Evolutionary conservation across 2,888 invertebrate genomes (phyloP), one percentile per base, ranked within the genome.

Genomic region (Gymnosoma rotundatum): DNA sequence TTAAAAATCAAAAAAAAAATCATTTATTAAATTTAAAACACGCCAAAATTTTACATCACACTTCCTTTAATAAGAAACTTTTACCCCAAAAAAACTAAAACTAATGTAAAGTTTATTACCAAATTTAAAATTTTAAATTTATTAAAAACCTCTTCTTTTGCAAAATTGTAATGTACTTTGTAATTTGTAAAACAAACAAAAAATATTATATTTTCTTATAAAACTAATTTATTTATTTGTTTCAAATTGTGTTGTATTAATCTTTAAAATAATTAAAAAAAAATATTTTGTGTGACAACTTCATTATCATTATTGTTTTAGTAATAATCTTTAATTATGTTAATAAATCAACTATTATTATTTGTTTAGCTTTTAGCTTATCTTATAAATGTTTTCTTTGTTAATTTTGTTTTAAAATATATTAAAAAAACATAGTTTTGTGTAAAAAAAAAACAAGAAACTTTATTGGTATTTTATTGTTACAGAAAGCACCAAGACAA

Each of bases 371-470:
- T 73, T 78, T 79, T 83, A 85, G 74, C 61, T 72, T 80, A 80
- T 66, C 66, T 72, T 80, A 75, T 76, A 81, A 84, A 81, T 84
- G 84, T 81, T 84, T 84, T 74, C 84, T 78, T 84, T 84, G 84
- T 84, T 84, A 84, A 81, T 78, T 73, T 81, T 81, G 78, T 78
- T 83, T 81, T 74, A 60, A 79, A 83, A 78, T 83, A 85, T 86
- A 83, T 81, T 64, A 69, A 72, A 83, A 76, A 78, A 83, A 86
- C 83, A 78, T 83, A 86, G 82, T 83, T 86, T 75, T 83, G 78
- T 83, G 82, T 78, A 81, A 81, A 83, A 83, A 81, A 63, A 86
- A 80, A 85, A 86, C 74, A 86, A 80, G 76, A 86, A 86, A 84
- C 76, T 78, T 70, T 52, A 82, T 85, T 86, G 83, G 86, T 86